phyloP scores from a whole-genome alignment of 2,797 vertebrate genomes.

The Dallia pectoralis region DNA sequence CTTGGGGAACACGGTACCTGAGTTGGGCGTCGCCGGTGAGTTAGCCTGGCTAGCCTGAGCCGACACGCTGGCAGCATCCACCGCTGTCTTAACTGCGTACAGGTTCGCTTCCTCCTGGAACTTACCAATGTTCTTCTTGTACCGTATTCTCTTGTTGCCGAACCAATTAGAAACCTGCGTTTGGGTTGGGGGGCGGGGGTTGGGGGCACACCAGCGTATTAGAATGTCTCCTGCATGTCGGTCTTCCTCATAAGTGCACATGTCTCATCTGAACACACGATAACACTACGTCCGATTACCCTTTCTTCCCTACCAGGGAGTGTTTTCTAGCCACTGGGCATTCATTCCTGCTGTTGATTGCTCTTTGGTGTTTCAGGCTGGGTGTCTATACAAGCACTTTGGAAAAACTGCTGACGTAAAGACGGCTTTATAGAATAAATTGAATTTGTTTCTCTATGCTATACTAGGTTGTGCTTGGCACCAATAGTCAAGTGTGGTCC shows the following conservation, averaged over 20 bases:
- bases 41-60: constrained; percentile 84
- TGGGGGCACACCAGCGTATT: neutral
- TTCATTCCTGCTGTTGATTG: no score
- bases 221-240: neutral
- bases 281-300: neutral
- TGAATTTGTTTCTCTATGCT: no score
- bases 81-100: constrained; percentile 72
- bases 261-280: neutral
- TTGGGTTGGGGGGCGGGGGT: constrained; percentile 4
- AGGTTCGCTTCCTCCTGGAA: constrained; percentile 81
- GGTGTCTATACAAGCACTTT: no score
- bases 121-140: constrained; percentile 82
- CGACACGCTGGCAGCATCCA: constrained; percentile 77
- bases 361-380: no score
- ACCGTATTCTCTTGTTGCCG: constrained; percentile 80
- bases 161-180: constrained; percentile 84
- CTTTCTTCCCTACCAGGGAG: no score
- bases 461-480: no score
- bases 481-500: no score
- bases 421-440: no score
- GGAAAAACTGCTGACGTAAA: no score
- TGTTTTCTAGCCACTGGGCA: no score
- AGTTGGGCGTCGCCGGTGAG: constrained; percentile 84
- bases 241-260: neutral
- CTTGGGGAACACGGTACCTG: constrained; percentile 66